Evolutionary conservation across 2,888 invertebrate species (phyloP), one percentile per base, ranked within the genome.

Genomic region (Drosophila meridionalis): DNA sequence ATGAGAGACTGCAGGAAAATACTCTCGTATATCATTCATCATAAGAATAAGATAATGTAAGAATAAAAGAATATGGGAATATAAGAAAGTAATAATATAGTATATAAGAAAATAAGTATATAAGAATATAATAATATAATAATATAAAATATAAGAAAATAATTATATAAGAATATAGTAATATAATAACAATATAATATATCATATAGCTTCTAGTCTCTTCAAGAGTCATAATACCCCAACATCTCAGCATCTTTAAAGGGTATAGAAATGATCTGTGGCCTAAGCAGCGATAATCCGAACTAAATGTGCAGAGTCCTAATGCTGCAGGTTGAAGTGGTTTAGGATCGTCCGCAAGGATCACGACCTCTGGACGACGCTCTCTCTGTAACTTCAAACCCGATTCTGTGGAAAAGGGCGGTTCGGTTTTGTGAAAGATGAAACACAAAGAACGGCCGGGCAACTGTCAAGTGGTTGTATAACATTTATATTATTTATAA

Each of bases 321-420:
- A 8, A 36, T 38, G 50, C 50, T 60, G 55, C 62, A 63, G 61
- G n/a, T 53, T 64, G 66, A 40, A 52, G 48, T 55, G 55, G 45
- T 40, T 57, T 30, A 56, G 56, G 56, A 56, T 56, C 56, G 56
- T 9, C 67, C 55, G 59, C 48, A 43, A 57, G 68, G 56, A 66
- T 55, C 63, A 56, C 32, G 26, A 32, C 47, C 28, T 47, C 40
- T 50, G 55, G 34, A 34, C 34, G 34, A n/a, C 34, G 50, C 50
- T 52, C 28, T 47, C 60, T 20, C 20, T 60, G 55, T 65, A 80
- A 70, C 74, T 66, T 74, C 76, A 83, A 81, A 72, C 80, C 68
- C 53, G 59, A 69, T 91, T 91, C 91, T 82, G 48, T 73, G 76
- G 84, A 91, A 87, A 90, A 84, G 78, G 81, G 79, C 88, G 89